Evolutionary conservation across 2,113 vertebrate genomes (phyloP), one percentile per base, ranked within the genome.

Genomic region (Dipodomys merriami): DNA sequence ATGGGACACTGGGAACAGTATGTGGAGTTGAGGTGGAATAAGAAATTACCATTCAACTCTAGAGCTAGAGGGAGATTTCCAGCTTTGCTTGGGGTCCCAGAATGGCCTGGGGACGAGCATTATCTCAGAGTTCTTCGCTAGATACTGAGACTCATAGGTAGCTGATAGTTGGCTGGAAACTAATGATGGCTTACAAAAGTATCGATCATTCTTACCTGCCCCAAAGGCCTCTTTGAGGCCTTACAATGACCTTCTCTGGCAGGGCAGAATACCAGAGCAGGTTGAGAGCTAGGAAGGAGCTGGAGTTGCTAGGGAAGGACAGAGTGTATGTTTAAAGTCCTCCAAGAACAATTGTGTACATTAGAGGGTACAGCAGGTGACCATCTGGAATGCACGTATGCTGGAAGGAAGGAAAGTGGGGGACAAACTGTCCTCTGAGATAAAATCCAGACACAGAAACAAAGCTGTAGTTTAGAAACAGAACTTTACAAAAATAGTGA

Each of bases 111-210:
- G 65, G 19, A 22, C 64, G 2, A 1, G 44, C 57, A 64, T 94
- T 77, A 77, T 79, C 74, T 46, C 78, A 73, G 69, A 77, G 33
- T 44, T 33, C 25, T 69, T 0, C 35, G 72, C 13, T 46, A 77
- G 77, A 93, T 30, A 53, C 5, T 39, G 64, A 80, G 68, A 9
- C 33, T 57, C 13, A n/a, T 15, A 39, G 39, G 39, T 39, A 89
- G 53, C 6, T 67, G 71, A 83, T 22, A 53, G 78, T 29, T 73
- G 78, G 65, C 35, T 87, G 60, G 81, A 91, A 93, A 76, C 60
- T 73, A 84, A 62, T 4, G 12, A 9, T 53, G 35, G 44, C 78
- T 68, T 69, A 81, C 22, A 73, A 53, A 84, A 91, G 53, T 15
- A 35, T 23, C 12, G 71, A 85, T 72, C 60, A 16, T 23, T 77